Evolutionary conservation across 2,888 invertebrate genomes (phyloP).

Genomic region (Cantharis lateralis): DNA sequence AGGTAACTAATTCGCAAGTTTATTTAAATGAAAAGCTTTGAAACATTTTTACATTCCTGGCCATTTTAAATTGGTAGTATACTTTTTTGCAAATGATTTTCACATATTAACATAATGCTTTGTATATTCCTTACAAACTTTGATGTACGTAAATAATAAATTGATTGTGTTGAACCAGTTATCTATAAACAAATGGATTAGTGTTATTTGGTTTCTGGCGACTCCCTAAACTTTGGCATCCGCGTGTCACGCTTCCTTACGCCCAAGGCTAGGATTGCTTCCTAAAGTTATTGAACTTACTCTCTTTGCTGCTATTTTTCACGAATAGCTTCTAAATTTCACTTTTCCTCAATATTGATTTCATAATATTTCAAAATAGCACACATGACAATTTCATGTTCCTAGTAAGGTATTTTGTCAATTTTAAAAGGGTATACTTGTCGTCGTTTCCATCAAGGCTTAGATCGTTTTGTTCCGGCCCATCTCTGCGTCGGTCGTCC

Average conservation of each 20-base stretch:
- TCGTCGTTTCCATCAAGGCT: too few relatives aligned
- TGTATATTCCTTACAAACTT: too few relatives aligned
- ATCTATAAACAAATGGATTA: background rate
- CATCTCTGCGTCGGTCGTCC: too few relatives aligned
- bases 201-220: background rate
- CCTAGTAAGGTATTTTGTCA: background rate
- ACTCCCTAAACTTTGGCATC: background rate
- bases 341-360: background rate
- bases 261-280: background rate
- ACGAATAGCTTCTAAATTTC: conserved; percentile 21
- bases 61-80: background rate
- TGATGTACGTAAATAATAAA: too few relatives aligned
- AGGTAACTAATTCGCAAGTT: background rate
- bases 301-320: conserved; percentile 10
- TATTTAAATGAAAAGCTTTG: background rate
- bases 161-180: too few relatives aligned
- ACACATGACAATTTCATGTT: too few relatives aligned
- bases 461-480: too few relatives aligned
- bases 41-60: background rate
- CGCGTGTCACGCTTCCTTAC: background rate
- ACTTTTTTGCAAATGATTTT: too few relatives aligned
- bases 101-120: too few relatives aligned
- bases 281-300: conserved; percentile 3
- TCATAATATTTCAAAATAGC: background rate
- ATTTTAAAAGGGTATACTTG: too few relatives aligned